A percentile compares a stretch with the other conserved stretches of the same genome.
Evolutionary conservation across 2,888 invertebrate genomes (phyloP).

Genomic region (Therioaphis trifolii): DNA sequence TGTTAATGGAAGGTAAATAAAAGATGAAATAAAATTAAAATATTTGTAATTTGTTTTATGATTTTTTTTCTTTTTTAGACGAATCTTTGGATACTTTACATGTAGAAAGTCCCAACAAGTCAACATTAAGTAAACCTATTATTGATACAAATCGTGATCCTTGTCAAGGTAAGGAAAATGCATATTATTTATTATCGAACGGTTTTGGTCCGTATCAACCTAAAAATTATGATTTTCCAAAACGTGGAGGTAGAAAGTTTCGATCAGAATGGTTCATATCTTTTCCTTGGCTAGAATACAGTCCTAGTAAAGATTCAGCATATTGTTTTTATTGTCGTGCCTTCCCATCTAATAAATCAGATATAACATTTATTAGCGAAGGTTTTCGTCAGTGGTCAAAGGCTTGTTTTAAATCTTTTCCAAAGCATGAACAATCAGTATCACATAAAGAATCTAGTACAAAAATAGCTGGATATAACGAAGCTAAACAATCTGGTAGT

Average conservation of each 20-base stretch:
- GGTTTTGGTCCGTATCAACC: too few species aligned
- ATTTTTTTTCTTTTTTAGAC: slow-evolving; percentile 9
- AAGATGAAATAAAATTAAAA: too few species aligned
- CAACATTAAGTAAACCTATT: slow-evolving; percentile 10
- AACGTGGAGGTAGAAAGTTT: background rate
- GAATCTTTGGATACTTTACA: slow-evolving; percentile 5
- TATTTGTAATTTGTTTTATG: too few species aligned
- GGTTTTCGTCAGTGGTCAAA: slow-evolving; percentile 30
- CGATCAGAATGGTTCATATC: slow-evolving; percentile 2
- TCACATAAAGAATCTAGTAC: slow-evolving; percentile 8
- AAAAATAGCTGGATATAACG: slow-evolving; percentile 17
- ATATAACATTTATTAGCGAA: background rate
- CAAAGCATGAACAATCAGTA: slow-evolving; percentile 13
- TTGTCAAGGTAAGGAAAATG: slow-evolving; percentile 6
- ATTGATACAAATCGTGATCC: slow-evolving; percentile 26
- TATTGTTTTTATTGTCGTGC: slow-evolving; percentile 26
- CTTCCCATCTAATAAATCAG: background rate
- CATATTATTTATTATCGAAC: slow-evolving; percentile 8
- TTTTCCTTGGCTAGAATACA: slow-evolving; percentile 36
- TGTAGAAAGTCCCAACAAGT: slow-evolving; percentile 3
- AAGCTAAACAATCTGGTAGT: slow-evolving; percentile 62
- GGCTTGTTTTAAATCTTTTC: slow-evolving; percentile 26
- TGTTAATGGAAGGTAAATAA: too few species aligned
- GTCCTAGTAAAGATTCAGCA: slow-evolving; percentile 19
- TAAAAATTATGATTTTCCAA: slow-evolving; percentile 21